Evolutionary conservation across 1,140 invertebrate genomes (phyloP), one percentile per base, ranked within the genome.

Genomic region (Drosophila punjabiensis): DNA sequence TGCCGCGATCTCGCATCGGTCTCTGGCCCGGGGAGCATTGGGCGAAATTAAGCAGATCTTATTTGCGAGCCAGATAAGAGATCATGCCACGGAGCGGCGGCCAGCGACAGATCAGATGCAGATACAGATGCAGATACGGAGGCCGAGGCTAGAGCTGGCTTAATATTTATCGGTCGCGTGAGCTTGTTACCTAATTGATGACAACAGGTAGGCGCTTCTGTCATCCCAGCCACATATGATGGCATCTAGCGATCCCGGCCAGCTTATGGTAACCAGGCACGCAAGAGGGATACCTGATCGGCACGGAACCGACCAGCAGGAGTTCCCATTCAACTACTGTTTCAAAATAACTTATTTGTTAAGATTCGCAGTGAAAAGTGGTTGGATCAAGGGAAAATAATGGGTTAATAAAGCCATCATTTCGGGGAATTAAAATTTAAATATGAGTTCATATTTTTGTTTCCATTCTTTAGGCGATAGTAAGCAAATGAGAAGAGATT

Each of bases 181-280:
- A 81, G 91, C 91, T 88, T 92, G 91, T 92, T 92, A 92, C 91
- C 88, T 92, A 92, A 92, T 92, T 92, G 91, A 92, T 92, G 91
- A 92, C 91, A 92, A 92, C 90, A 92, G 80, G 91, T 88, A 92
- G 91, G 91, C 67, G 91, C 91, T 92, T 91, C 86, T 92, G 87
- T 86, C 86, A 86, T 66, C 67, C 47, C 48, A 52, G 48, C 41
- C 20, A 58, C 14, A 65, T 62, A 71, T 70, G 63, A 73, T 64
- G 82, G 70, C 61, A 70, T 64, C 64, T 53, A 24, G 47, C 64
- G 50, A 64, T 63, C 30, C 33, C 52, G 56, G 62, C 74, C 63
- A 65, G 61, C 74, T 91, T 87, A 87, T 84, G 88, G 71, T 69
- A 55, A 58, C 63, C 78, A 53, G 56, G 59, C 88, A 91, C 84